A percentile compares a stretch with the other conserved stretches of the same genome.
phyloP scores from a whole-genome alignment of 2,888 invertebrate genomes.

The Pollenia angustigena region DNA sequence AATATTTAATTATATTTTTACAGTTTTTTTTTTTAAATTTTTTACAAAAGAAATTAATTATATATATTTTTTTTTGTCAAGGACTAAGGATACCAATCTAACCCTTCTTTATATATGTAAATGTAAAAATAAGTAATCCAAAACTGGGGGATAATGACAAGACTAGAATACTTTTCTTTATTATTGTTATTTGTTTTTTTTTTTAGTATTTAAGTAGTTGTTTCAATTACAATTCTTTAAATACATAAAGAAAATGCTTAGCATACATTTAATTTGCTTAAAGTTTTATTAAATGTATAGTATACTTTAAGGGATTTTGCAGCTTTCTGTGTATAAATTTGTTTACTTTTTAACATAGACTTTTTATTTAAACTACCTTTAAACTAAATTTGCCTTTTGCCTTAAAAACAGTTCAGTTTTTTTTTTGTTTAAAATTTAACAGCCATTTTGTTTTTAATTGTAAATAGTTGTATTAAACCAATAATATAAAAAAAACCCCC shows the following conservation, averaged over 20 bases:
- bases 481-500: slow-evolving; percentile 20
- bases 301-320: slow-evolving; percentile 7
- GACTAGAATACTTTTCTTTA: slow-evolving; percentile 33
- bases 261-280: slow-evolving; percentile 15
- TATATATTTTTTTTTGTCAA: not conserved
- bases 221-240: not conserved
- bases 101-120: not conserved
- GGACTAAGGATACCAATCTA: not conserved
- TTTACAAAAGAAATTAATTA: not conserved
- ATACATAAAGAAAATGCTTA: slow-evolving; percentile 34
- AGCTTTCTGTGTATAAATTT: not conserved
- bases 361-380: slow-evolving; percentile 9
- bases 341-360: slow-evolving; percentile 4
- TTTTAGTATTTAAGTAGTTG: not conserved
- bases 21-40: not conserved
- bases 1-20: slow-evolving; percentile 35
- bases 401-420: slow-evolving; percentile 32
- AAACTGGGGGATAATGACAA: slow-evolving; percentile 6
- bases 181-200: not conserved
- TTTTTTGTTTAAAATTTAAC: slow-evolving; percentile 55
- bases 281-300: not conserved
- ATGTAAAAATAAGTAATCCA: not conserved
- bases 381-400: not conserved
- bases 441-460: slow-evolving; percentile 61
- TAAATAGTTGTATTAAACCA: slow-evolving; percentile 31